phyloP scores from a whole-genome alignment of 2,797 vertebrate species.

The Chromobotia macracanthus region DNA sequence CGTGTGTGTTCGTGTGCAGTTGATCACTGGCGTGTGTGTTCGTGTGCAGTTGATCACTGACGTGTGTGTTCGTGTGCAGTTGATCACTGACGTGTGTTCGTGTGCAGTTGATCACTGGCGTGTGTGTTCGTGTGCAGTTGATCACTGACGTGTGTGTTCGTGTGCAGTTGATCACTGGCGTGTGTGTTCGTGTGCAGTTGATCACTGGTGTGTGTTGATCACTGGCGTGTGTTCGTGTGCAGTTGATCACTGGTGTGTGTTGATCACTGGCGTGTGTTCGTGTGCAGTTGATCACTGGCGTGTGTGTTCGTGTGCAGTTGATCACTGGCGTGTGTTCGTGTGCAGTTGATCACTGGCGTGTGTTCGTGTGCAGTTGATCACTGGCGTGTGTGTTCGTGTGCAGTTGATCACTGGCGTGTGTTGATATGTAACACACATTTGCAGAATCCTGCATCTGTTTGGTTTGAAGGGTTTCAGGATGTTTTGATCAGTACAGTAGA shows the following conservation, averaged over 20 bases:
- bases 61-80: no score
- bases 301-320: not conserved
- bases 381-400: no score
- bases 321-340: not conserved
- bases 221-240: no score
- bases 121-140: not conserved
- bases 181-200: not conserved
- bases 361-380: not conserved
- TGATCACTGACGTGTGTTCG: not conserved
- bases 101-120: not conserved
- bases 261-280: no score
- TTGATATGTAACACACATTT: not conserved
- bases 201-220: not conserved
- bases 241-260: not conserved
- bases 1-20: no score
- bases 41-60: not conserved
- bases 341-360: not conserved
- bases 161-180: not conserved
- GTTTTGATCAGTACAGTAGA: not conserved
- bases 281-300: not conserved
- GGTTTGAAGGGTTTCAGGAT: not conserved
- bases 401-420: not conserved
- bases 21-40: not conserved
- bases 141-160: not conserved
- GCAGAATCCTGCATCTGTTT: not conserved